Conservation (phyloP, 2,797 vertebrate species). For the Atherinosoma microstoma region DNA sequence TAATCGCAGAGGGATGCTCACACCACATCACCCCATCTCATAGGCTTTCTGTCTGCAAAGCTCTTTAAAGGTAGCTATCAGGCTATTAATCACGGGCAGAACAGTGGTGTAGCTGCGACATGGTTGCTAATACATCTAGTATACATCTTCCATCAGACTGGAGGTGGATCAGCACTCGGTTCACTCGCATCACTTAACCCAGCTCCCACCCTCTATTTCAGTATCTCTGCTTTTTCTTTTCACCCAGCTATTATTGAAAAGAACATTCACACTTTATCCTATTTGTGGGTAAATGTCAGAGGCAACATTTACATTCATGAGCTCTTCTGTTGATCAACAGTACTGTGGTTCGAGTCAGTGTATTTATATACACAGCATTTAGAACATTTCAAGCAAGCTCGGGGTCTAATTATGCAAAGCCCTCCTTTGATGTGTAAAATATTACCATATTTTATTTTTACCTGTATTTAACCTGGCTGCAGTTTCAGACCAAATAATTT, state of each 20-base stretch:
- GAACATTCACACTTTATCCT: constrained; percentile 5
- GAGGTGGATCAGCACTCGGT: constrained; percentile 26
- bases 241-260: constrained; percentile 1
- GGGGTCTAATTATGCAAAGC: constrained; percentile 13
- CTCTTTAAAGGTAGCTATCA: constrained; percentile 48
- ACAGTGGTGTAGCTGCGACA: constrained; percentile 26
- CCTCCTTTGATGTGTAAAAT: background rate
- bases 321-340: constrained; percentile 1
- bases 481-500: constrained; percentile 9
- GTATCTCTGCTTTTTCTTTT: background rate
- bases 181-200: constrained; percentile 11
- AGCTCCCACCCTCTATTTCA: background rate
- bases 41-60: constrained; percentile 35
- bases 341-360: constrained; percentile 22
- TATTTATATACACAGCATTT: constrained; percentile 16
- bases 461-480: constrained; percentile 27
- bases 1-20: constrained; percentile 53
- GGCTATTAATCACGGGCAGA: constrained; percentile 63
- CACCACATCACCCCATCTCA: constrained; percentile 32
- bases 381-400: background rate
- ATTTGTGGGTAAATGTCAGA: constrained; percentile 28
- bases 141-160: constrained; percentile 17
- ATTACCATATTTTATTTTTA: constrained; percentile 27
- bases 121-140: constrained; percentile 42
- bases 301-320: constrained; percentile 7